phyloP scores from a whole-genome alignment of 2,113 vertebrate genomes.

The Oostethus manadensis region DNA sequence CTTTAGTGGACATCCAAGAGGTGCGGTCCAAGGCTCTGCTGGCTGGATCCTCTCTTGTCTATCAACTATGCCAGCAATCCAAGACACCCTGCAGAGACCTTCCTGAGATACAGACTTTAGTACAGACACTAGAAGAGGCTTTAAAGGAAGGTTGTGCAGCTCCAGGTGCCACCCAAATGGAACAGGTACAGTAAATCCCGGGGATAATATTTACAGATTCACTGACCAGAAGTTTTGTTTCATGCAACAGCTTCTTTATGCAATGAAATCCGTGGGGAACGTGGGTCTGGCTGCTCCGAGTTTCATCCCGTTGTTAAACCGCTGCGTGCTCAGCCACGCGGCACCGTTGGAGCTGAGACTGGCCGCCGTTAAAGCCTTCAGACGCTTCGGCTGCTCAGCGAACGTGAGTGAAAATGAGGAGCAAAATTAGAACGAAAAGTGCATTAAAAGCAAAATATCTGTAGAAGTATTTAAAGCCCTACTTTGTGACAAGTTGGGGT shows the following conservation, averaged over 20 bases:
- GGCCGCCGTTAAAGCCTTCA: slow-evolving; percentile 78
- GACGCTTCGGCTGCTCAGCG: slow-evolving; percentile 76
- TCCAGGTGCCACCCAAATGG: slow-evolving; percentile 22
- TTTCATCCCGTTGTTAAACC: slow-evolving; percentile 62
- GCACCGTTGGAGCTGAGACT: slow-evolving; percentile 61
- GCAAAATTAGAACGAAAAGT: neutral
- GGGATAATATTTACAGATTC: slow-evolving; percentile 63
- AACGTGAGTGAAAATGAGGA: slow-evolving; percentile 63
- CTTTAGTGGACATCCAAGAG: slow-evolving; percentile 65
- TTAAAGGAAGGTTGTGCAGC: slow-evolving; percentile 62
- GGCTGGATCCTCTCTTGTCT: slow-evolving; percentile 71
- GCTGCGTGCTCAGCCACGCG: slow-evolving; percentile 57
- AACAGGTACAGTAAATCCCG: slow-evolving; percentile 50
- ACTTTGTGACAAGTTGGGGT: slow-evolving; percentile 32
- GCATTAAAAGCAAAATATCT: neutral
- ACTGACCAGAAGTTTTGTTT: neutral
- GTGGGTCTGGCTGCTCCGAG: slow-evolving; percentile 63
- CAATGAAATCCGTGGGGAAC: slow-evolving; percentile 81
- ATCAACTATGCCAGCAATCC: slow-evolving; percentile 71
- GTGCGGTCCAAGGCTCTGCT: slow-evolving; percentile 68
- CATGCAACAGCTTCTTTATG: slow-evolving; percentile 65
- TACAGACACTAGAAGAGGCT: slow-evolving; percentile 62
- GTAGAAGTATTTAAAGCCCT: neutral
- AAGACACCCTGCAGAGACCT: slow-evolving; percentile 57
- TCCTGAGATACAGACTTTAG: slow-evolving; percentile 69